phyloP scores from a whole-genome alignment of 2,797 vertebrate species.

The Acanthurus tractus region DNA sequence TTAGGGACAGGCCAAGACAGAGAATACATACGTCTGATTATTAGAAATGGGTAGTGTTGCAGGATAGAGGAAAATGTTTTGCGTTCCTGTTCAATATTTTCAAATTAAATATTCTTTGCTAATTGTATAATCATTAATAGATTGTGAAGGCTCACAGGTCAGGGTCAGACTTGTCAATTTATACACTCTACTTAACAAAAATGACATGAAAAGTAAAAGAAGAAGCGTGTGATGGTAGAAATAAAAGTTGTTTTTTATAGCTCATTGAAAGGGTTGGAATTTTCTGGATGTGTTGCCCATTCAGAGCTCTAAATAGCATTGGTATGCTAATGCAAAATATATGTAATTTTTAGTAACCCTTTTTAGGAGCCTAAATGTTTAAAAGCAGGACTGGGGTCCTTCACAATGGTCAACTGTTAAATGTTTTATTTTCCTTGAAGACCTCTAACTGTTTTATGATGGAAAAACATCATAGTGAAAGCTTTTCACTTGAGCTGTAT shows the following conservation, averaged over 20 bases:
- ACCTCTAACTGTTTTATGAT: background rate
- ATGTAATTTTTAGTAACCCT: background rate
- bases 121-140: too few relatives aligned
- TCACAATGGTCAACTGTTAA: background rate
- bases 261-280: background rate
- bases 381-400: background rate
- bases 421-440: background rate
- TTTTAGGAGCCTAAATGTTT: too few relatives aligned
- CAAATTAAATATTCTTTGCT: too few relatives aligned
- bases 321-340: background rate
- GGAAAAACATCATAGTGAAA: background rate
- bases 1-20: too few relatives aligned
- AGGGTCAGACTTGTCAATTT: background rate
- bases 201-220: background rate
- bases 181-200: background rate
- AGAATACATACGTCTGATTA: too few relatives aligned
- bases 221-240: background rate
- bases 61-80: slow-evolving; percentile 11
- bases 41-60: background rate
- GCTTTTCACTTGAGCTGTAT: background rate
- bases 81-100: background rate
- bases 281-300: too few relatives aligned
- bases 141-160: background rate
- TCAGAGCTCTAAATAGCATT: background rate
- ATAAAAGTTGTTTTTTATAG: background rate